These are phyloP conservation scores for Hippocampus kuda DNA, from an alignment of 2,797 vertebrate species.

Conservation along the genomic window DNA sequence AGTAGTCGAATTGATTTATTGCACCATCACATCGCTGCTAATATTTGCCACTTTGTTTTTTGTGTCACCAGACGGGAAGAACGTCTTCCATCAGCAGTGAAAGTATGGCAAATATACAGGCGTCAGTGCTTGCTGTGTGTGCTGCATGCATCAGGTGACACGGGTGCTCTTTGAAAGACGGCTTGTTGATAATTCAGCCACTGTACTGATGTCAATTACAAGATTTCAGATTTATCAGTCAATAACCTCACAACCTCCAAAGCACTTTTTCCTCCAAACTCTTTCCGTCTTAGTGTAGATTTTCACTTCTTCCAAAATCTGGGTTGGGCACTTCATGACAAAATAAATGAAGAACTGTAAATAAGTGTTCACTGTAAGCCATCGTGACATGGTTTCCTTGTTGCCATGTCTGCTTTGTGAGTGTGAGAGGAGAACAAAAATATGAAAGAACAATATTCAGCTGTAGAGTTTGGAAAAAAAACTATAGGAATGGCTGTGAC, in stretches of 20 bases:
- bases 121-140: neutral
- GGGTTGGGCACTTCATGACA: neutral
- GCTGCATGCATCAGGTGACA: neutral
- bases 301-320: slow-evolving; percentile 3
- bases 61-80: neutral
- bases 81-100: neutral
- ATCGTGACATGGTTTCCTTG: neutral
- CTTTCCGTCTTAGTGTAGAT: slow-evolving; percentile 29
- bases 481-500: neutral
- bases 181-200: neutral
- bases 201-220: slow-evolving; percentile 17
- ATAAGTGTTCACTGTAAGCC: neutral
- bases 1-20: neutral
- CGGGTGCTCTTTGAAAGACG: neutral
- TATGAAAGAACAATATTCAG: neutral
- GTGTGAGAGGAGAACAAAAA: neutral
- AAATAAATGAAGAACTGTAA: neutral
- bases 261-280: slow-evolving; percentile 53
- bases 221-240: slow-evolving; percentile 31
- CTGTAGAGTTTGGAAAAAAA: neutral
- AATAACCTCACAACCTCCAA: slow-evolving; percentile 34
- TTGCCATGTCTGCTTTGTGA: neutral
- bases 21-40: neutral
- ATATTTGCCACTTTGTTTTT: neutral
- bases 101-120: neutral